Conservation (phyloP, 2,113 vertebrate genomes). For the Phycodurus eques region DNA sequence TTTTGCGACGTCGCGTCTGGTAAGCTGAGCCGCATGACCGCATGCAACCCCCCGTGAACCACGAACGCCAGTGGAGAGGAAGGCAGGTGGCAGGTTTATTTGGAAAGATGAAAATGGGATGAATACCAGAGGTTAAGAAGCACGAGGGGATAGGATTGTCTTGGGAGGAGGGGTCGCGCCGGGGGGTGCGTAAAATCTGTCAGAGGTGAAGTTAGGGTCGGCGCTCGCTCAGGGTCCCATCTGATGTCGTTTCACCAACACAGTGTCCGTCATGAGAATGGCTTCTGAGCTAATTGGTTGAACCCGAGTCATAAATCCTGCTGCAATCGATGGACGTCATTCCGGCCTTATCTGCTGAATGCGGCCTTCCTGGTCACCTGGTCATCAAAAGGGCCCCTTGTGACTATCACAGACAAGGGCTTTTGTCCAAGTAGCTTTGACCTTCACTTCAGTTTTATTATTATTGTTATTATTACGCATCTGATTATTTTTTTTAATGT, state of each 20-base stretch:
- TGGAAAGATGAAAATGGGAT: constrained; percentile 72
- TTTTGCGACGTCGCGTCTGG: constrained; percentile 23
- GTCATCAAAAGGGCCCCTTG: constrained; percentile 13
- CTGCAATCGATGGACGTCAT: constrained; percentile 65
- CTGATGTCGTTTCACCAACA: constrained; percentile 66
- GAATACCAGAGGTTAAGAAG: constrained; percentile 75
- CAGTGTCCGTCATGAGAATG: constrained; percentile 70
- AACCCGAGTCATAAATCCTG: constrained; percentile 76
- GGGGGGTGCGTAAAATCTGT: constrained; percentile 65
- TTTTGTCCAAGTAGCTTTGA: constrained; percentile 44
- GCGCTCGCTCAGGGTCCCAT: constrained; percentile 62
- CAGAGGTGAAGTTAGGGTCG: constrained; percentile 78
- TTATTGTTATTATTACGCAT: neutral
- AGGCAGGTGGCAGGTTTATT: constrained; percentile 68
- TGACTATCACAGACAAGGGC: neutral
- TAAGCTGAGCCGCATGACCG: constrained; percentile 48
- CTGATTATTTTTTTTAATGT: neutral
- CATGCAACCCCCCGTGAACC: neutral
- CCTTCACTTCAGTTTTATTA: constrained; percentile 23
- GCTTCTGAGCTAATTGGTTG: constrained; percentile 78
- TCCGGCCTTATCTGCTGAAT: constrained; percentile 45
- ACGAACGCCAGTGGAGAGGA: constrained; percentile 6
- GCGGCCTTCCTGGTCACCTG: constrained; percentile 46
- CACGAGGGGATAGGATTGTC: constrained; percentile 45
- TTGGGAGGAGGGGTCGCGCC: constrained; percentile 34